A percentile compares a stretch with the other conserved stretches of the same genome.
These are phyloP conservation scores for Aphis gossypii DNA, from an alignment of 1,140 invertebrate species.

Conservation along the genomic window DNA sequence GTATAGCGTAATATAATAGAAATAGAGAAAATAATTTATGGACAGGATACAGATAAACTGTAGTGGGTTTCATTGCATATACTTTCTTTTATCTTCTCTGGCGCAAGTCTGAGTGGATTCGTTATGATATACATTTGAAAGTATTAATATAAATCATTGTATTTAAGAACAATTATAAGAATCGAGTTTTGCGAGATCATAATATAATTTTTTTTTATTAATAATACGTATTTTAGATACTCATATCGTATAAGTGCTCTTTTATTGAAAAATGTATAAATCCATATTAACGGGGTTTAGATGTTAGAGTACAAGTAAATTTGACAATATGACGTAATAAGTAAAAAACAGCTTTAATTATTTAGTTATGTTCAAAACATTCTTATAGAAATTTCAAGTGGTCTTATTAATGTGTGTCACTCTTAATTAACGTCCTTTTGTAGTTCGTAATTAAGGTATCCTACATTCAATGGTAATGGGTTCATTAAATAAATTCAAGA, in stretches of 20 bases:
- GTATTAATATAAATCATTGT: neutral
- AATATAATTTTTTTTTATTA: neutral
- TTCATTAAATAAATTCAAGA: neutral
- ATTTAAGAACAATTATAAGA: neutral
- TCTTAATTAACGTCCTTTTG: neutral
- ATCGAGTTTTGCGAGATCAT: neutral
- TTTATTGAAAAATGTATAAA: neutral
- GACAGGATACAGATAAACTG: neutral
- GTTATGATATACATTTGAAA: neutral
- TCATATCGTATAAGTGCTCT: neutral
- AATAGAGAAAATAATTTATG: neutral
- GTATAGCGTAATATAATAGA: neutral
- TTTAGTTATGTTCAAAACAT: neutral
- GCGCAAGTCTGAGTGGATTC: neutral
- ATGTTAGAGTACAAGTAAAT: neutral
- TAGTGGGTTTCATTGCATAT: neutral
- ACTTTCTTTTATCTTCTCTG: neutral
- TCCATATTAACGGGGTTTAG: neutral
- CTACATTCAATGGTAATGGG: neutral
- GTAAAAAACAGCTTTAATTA: neutral
- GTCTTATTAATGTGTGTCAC: neutral
- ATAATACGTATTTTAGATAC: neutral
- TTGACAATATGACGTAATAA: neutral
- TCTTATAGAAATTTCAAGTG: neutral
- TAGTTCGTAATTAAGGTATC: neutral